These are phyloP conservation scores for Cuniculus paca DNA, from an alignment of 2,797 vertebrate genomes.

Conservation along the genomic window DNA sequence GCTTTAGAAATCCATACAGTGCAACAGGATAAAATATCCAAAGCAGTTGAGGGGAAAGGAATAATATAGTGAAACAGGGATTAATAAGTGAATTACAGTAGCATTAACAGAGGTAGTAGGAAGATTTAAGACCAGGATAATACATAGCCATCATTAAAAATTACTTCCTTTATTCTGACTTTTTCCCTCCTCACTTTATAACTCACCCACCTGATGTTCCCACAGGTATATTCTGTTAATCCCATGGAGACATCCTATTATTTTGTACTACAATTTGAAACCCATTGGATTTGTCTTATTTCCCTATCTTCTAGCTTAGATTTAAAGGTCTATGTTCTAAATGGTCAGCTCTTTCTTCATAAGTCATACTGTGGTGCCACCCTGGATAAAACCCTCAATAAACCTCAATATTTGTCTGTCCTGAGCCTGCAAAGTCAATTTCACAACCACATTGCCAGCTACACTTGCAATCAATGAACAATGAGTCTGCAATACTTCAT, in stretches of 20 bases:
- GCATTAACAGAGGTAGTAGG: conserved; percentile 7
- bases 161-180: conserved; percentile 20
- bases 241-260: neutral
- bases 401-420: conserved; percentile 37
- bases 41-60: conserved; percentile 26
- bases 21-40: conserved; percentile 44
- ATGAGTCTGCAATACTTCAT: neutral
- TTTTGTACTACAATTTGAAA: neutral
- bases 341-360: neutral
- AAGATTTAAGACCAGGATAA: neutral
- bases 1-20: conserved; percentile 17
- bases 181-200: neutral
- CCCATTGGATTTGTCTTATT: neutral
- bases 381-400: neutral
- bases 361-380: neutral
- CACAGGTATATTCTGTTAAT: neutral
- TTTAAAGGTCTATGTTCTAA: conserved; percentile 22
- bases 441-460: neutral
- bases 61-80: conserved; percentile 31
- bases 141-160: neutral
- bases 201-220: neutral
- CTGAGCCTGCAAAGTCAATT: neutral
- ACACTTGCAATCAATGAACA: conserved; percentile 1
- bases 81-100: conserved; percentile 39
- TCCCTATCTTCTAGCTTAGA: neutral